phyloP scores from a whole-genome alignment of 2,797 vertebrate genomes.

The Clarias laeviceps region DNA sequence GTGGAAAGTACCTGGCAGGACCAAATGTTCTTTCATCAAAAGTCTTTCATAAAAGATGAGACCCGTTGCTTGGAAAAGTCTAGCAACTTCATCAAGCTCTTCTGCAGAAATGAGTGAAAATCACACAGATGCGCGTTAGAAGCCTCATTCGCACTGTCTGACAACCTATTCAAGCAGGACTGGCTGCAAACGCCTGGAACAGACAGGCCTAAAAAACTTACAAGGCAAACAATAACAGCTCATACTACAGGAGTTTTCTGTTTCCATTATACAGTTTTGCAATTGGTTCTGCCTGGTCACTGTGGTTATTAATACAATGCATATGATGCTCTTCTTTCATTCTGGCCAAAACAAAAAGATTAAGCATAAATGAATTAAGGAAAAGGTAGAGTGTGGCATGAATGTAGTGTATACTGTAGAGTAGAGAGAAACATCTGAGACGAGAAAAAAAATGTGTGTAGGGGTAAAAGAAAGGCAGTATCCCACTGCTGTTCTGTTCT shows the following conservation, averaged over 20 bases:
- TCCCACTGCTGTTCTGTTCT: constrained; percentile 43
- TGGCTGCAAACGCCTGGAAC: background rate
- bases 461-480: constrained; percentile 5
- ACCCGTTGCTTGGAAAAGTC: background rate
- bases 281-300: background rate
- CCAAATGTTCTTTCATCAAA: background rate
- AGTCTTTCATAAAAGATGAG: background rate
- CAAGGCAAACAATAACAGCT: background rate
- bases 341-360: background rate
- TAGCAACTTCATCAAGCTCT: background rate
- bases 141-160: background rate
- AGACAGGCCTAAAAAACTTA: background rate
- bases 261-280: background rate
- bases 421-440: constrained; percentile 9
- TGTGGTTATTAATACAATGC: background rate
- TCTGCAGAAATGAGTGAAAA: background rate
- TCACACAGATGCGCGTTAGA: background rate
- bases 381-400: background rate
- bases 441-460: constrained; percentile 19
- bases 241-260: background rate
- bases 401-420: background rate
- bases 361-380: background rate
- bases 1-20: background rate
- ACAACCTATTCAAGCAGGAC: background rate
- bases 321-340: background rate